Percentiles rank a stretch among this genome's conserved stretches.
phyloP scores from a whole-genome alignment of 2,113 vertebrate genomes.

The Xyrauchen texanus region DNA sequence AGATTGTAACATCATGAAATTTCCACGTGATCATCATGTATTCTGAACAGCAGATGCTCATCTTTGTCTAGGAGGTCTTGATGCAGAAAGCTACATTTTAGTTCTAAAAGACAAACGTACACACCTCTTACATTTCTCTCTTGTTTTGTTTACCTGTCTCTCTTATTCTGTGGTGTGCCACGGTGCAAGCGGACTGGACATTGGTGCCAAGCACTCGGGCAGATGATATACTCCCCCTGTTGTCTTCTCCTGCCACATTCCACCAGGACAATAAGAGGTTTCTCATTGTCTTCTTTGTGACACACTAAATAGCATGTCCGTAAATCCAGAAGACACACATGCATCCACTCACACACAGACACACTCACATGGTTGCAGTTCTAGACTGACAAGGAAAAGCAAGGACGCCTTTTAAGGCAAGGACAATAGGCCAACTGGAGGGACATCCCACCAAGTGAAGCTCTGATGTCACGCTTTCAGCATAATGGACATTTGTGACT shows the following conservation, averaged over 20 bases:
- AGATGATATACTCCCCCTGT: neutral
- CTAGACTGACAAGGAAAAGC: constrained; percentile 21
- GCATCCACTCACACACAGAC: neutral
- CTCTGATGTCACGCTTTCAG: constrained; percentile 44
- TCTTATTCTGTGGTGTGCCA: constrained; percentile 19
- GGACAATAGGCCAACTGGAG: constrained; percentile 65
- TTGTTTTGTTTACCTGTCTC: constrained; percentile 17
- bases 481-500: constrained; percentile 50
- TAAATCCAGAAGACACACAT: constrained; percentile 23
- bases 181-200: constrained; percentile 21
- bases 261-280: constrained; percentile 10
- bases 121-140: neutral
- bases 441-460: constrained; percentile 20
- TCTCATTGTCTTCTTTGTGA: constrained; percentile 26
- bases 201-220: constrained; percentile 24
- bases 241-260: constrained; percentile 8
- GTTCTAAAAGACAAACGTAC: too few relatives aligned
- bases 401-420: constrained; percentile 60
- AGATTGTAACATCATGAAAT: neutral
- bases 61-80: neutral
- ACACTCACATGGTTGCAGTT: neutral
- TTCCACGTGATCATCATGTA: neutral
- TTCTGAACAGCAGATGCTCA: neutral
- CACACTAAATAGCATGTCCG: constrained; percentile 9
- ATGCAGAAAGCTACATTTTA: neutral